Evolutionary conservation across 2,113 vertebrate species (phyloP).

Genomic region (Cyanoramphus novaezelandiae): DNA sequence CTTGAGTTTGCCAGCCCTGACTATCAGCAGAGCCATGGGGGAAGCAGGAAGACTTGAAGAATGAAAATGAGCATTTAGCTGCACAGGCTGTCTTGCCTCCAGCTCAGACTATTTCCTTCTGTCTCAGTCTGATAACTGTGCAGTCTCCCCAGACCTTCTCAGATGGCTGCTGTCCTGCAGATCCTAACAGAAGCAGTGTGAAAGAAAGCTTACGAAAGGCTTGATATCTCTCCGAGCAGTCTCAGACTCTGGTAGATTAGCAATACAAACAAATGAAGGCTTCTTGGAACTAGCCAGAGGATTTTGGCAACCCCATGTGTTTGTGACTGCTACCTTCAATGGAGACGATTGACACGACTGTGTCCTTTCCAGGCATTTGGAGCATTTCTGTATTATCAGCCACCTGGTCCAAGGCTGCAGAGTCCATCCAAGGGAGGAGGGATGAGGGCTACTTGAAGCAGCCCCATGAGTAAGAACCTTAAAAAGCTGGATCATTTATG

Average conservation of each 20-base stretch:
- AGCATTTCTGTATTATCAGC: slow-evolving; percentile 56
- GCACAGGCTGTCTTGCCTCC: neutral
- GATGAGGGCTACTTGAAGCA: neutral
- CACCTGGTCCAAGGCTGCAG: neutral
- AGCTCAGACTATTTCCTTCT: slow-evolving; percentile 39
- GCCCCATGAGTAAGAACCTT: neutral
- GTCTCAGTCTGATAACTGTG: slow-evolving; percentile 36
- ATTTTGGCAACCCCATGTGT: slow-evolving; percentile 40
- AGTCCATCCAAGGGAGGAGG: slow-evolving; percentile 25
- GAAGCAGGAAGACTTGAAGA: neutral
- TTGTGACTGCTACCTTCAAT: slow-evolving; percentile 53
- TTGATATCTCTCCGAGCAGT: slow-evolving; percentile 9
- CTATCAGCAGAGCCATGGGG: neutral
- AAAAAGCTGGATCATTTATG: slow-evolving; percentile 5
- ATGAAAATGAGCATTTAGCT: neutral
- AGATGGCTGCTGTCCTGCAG: slow-evolving; percentile 28
- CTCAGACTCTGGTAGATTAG: slow-evolving; percentile 58
- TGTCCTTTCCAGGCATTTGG: slow-evolving; percentile 51
- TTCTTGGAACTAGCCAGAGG: slow-evolving; percentile 29
- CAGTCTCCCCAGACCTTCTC: slow-evolving; percentile 24
- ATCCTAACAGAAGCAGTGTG: slow-evolving; percentile 21
- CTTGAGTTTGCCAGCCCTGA: neutral
- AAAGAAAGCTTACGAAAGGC: slow-evolving; percentile 13
- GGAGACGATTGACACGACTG: slow-evolving; percentile 24
- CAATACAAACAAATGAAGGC: slow-evolving; percentile 39